These are phyloP conservation scores for Scytalopus superciliaris DNA, from an alignment of 2,113 vertebrate species.

Conservation along the genomic window DNA sequence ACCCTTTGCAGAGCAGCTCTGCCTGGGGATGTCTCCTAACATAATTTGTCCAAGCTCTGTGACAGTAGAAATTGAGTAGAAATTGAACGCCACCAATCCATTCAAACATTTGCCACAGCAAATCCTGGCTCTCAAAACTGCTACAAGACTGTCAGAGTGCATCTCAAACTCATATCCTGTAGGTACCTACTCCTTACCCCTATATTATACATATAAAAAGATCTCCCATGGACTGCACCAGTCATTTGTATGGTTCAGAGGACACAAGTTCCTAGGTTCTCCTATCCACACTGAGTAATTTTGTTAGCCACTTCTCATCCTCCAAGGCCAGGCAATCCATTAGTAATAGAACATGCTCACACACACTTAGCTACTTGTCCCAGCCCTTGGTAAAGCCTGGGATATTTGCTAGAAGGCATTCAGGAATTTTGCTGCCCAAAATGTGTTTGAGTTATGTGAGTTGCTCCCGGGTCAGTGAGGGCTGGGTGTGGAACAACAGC, in stretches of 20 bases:
- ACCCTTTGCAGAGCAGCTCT: background rate
- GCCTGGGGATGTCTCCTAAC: background rate
- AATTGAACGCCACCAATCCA: background rate
- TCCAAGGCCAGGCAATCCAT: background rate
- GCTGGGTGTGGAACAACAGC: conserved; percentile 20
- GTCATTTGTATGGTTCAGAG: background rate
- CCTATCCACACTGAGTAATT: background rate
- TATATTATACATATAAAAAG: background rate
- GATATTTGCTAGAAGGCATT: background rate
- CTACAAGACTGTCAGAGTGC: background rate
- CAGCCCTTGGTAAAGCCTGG: background rate
- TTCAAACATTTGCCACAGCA: background rate
- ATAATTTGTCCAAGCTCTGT: background rate
- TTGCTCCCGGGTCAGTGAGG: background rate
- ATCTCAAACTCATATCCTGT: background rate
- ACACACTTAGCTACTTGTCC: background rate
- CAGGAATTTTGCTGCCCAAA: background rate
- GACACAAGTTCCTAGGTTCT: background rate
- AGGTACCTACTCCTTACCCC: background rate
- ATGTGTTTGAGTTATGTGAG: background rate
- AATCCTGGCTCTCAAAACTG: background rate
- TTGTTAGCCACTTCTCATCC: background rate
- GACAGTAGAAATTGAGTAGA: background rate
- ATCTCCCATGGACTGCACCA: rapidly evolving
- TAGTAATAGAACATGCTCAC: background rate